Base-by-base conservation (phyloP, 2,888 invertebrate species). In the Nasonia oneida region DNA sequence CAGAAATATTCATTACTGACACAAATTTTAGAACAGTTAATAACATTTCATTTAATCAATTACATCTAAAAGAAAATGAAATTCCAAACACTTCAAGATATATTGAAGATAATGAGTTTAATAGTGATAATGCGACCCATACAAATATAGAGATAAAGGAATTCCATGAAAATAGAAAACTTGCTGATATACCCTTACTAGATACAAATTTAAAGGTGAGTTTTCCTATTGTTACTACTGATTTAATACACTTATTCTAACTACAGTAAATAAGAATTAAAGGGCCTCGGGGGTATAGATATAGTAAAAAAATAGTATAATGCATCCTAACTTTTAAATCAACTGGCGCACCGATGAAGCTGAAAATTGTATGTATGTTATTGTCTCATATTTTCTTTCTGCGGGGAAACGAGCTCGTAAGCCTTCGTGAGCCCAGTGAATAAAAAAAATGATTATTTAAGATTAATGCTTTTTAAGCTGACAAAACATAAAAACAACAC, bases 131-230 rank as follows among this genome's bases (percentile, higher is more conserved):
- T 4, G 87, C 50, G 3, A 29, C 88, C 6, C 89, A 89, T 8
- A 89, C 88, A 78, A 89, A 88, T 0, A 90, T 92, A 64, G 90
- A 92, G 73, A 88, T 92, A n/a, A 89, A 92, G n/a, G 88, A 88
- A 18, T 87, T 92, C 61, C 90, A 89, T 12, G 89, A 89, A 86
- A 90, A 89, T 42, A 92, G 92, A 88, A 90, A 91, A 85, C 92
- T 92, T 2, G 91, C 91, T 39, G 91, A 91, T 78, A 89, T 92
- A 12, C 87, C 91, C 23, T 90, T 91, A 76, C 92, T 92, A 85
- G 92, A 92, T 74, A 89, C 90, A 39, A 92, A 92, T 73, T 87
- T 92, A 3, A 91, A 90, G 88, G 92, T 92, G 76, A 89, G 90
- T 87, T 8, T 67, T 18, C 15, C 53, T 18, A 15, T 53, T 53